A percentile compares a stretch with the other conserved stretches of the same genome.
Evolutionary conservation across 2,113 vertebrate species (phyloP).

Genomic region (Pollimyrus isidori): DNA sequence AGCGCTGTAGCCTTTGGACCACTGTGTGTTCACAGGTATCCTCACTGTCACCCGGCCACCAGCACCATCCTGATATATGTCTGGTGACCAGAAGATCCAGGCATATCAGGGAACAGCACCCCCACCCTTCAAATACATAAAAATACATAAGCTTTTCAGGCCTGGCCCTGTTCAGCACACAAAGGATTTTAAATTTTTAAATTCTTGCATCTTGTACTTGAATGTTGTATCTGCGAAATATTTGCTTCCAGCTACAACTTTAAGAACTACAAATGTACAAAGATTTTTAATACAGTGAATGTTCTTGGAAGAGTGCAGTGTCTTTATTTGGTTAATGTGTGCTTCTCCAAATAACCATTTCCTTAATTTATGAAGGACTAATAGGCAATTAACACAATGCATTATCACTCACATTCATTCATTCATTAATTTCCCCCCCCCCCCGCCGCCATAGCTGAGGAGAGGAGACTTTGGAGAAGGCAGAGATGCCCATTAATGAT

Average conservation of each 20-base stretch:
- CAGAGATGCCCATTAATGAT: not conserved
- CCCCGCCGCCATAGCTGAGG: too few species aligned
- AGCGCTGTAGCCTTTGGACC: slow-evolving; percentile 25
- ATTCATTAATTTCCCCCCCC: not conserved
- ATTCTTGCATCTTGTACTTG: not conserved
- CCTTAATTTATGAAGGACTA: not conserved
- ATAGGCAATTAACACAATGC: not conserved
- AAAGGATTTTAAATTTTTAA: not conserved
- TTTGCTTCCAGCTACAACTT: slow-evolving; percentile 12
- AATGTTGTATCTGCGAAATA: slow-evolving; percentile 26
- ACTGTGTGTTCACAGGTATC: slow-evolving; percentile 20
- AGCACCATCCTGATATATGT: slow-evolving; percentile 11
- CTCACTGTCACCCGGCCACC: slow-evolving; percentile 27
- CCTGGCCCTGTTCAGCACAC: not conserved
- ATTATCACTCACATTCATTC: not conserved
- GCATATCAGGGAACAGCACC: not conserved
- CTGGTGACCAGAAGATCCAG: not conserved
- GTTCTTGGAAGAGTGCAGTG: slow-evolving; percentile 14
- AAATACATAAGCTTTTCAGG: slow-evolving; percentile 4
- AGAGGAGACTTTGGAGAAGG: not conserved
- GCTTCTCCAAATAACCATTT: not conserved
- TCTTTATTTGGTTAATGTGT: not conserved
- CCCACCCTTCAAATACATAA: slow-evolving; percentile 7
- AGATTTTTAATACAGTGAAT: slow-evolving; percentile 23
- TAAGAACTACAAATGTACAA: slow-evolving; percentile 42